Conservation (phyloP, 1,140 invertebrate genomes). For the Aphaenogaster ashmeadi region DNA sequence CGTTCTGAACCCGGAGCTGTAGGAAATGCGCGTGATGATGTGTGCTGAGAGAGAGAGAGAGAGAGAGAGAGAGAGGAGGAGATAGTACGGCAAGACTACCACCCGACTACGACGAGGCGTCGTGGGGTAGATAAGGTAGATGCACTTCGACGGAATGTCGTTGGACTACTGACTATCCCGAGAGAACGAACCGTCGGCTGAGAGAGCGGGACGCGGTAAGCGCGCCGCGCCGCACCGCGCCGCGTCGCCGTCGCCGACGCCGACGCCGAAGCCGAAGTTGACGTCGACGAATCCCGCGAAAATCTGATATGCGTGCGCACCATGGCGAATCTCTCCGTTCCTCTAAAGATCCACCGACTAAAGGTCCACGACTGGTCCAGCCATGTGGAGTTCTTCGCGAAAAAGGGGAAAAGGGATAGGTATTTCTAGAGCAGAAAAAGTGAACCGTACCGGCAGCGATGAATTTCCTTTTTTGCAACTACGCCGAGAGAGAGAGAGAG, state of each 20-base stretch:
- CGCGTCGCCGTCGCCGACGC: slow-evolving; percentile 5
- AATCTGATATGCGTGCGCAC: slow-evolving; percentile 74
- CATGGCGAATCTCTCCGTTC: slow-evolving; percentile 44
- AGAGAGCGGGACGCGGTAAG: slow-evolving; percentile 29
- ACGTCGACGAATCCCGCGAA: slow-evolving; percentile 70
- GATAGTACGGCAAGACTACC: slow-evolving; percentile 37
- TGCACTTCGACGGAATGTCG: slow-evolving; percentile 72
- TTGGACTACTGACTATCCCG: slow-evolving; percentile 73
- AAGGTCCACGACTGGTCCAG: neutral
- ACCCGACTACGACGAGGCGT: slow-evolving; percentile 16
- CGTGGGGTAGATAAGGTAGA: slow-evolving; percentile 34
- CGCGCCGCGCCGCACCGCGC: slow-evolving; percentile 3
- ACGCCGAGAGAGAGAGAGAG: no score
- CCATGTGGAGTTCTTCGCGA: neutral
- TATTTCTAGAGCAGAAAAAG: slow-evolving; percentile 27
- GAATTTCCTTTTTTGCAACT: slow-evolving; percentile 22
- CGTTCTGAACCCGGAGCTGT: neutral
- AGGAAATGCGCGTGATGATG: neutral
- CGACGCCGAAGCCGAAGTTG: slow-evolving; percentile 1
- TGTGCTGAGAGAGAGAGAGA: neutral
- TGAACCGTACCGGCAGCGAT: neutral
- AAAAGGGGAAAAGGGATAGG: neutral
- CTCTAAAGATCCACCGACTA: slow-evolving; percentile 15
- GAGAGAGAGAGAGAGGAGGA: no score
- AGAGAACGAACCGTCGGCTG: slow-evolving; percentile 33